Conservation (phyloP, 2,888 invertebrate genomes). For the Furcula furcula region DNA sequence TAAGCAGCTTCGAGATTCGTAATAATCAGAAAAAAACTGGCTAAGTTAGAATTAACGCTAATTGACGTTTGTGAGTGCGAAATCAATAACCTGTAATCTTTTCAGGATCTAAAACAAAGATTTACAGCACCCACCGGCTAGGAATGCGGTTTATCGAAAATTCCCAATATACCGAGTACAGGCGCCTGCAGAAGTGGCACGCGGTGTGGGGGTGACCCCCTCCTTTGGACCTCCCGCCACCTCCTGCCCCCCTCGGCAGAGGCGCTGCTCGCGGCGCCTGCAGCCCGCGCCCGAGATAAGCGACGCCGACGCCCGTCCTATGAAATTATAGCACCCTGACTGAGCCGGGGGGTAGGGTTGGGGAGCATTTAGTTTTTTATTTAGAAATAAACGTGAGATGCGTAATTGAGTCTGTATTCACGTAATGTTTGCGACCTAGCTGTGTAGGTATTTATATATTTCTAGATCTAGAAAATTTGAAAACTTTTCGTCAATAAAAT, state of each 20-base stretch:
- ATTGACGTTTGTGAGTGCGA: too few relatives aligned
- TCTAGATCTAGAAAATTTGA: too few relatives aligned
- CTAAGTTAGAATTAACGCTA: too few relatives aligned
- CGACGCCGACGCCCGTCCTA: conserved; percentile 77
- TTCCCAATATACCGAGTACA: conserved; percentile 45
- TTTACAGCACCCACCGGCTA: conserved; percentile 8
- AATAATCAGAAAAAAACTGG: too few relatives aligned
- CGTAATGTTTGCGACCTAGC: too few relatives aligned
- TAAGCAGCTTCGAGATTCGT: too few relatives aligned
- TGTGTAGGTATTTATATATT: too few relatives aligned
- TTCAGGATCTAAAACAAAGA: too few relatives aligned
- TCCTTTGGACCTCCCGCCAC: conserved; percentile 13
- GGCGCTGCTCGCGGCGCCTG: conserved; percentile 73
- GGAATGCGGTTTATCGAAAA: conserved; percentile 51
- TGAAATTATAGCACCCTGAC: conserved; percentile 73
- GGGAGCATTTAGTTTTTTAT: conserved; percentile 4
- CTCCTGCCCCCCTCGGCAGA: conserved; percentile 27
- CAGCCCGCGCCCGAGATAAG: conserved; percentile 75
- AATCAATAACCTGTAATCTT: too few relatives aligned
- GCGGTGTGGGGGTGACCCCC: conserved; percentile 23
- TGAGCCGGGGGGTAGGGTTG: conserved; percentile 29
- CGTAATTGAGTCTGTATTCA: too few relatives aligned
- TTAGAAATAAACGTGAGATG: too few relatives aligned
- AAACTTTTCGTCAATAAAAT: too few relatives aligned
- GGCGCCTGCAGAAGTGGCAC: conserved; percentile 44